Percentiles rank a stretch among this genome's conserved stretches.
Conservation (phyloP, 1,140 invertebrate genomes). For the Calephelis virginiensis region DNA sequence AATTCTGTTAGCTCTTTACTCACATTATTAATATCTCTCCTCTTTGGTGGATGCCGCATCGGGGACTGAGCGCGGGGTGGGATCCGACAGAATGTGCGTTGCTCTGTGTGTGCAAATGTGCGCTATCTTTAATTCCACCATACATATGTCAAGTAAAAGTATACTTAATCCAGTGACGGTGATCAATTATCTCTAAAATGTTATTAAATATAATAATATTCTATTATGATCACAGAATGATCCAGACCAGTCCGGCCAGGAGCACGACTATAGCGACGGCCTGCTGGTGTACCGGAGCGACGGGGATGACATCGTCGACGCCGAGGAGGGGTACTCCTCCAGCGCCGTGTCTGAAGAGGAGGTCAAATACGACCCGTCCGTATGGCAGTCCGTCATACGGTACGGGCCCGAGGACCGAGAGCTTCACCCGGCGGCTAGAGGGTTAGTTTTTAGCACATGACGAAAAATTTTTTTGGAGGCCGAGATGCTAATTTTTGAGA, state of each 20-base stretch:
- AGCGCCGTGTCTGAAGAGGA: constrained; percentile 84
- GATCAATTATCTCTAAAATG: too few species aligned
- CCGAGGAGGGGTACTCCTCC: constrained; percentile 82
- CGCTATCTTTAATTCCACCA: too few species aligned
- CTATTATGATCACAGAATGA: neutral
- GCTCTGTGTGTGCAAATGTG: too few species aligned
- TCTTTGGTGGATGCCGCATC: too few species aligned
- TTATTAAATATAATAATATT: neutral
- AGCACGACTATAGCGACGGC: constrained; percentile 81
- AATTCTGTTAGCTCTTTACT: too few species aligned
- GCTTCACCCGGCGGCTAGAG: constrained; percentile 78
- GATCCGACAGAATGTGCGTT: too few species aligned
- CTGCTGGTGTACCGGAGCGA: constrained; percentile 80
- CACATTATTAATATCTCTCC: too few species aligned
- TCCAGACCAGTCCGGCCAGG: constrained; percentile 52
- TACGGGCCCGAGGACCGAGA: constrained; percentile 80
- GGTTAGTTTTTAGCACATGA: constrained; percentile 62
- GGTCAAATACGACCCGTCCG: constrained; percentile 79
- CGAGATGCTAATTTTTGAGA: too few species aligned
- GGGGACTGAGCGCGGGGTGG: too few species aligned
- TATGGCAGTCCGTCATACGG: constrained; percentile 83
- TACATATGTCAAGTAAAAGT: too few species aligned
- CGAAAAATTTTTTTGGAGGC: too few species aligned
- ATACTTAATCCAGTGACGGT: too few species aligned
- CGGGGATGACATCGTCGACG: constrained; percentile 69